Conservation (phyloP, 2,888 invertebrate genomes). For the Heteromurus nitidus region DNA sequence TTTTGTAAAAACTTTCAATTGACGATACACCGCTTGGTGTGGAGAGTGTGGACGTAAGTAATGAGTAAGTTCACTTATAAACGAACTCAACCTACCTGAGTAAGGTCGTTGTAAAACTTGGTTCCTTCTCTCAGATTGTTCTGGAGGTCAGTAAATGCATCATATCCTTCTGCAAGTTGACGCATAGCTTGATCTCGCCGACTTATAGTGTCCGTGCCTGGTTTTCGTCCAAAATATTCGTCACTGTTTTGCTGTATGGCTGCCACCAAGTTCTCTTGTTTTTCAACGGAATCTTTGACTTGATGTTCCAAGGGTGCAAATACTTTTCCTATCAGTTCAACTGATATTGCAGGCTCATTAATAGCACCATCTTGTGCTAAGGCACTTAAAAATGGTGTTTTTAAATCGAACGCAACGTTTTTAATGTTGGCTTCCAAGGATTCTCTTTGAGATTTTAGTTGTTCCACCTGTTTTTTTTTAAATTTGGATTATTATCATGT, state of each 20-base stretch:
- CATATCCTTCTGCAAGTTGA: slow-evolving; percentile 91
- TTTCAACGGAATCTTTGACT: slow-evolving; percentile 84
- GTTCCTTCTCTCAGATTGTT: slow-evolving; percentile 95
- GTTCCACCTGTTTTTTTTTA: slow-evolving; percentile 89
- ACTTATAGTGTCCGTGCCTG: slow-evolving; percentile 80
- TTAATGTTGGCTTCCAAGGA: slow-evolving; percentile 91
- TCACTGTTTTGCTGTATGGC: slow-evolving; percentile 80
- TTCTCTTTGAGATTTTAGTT: slow-evolving; percentile 91
- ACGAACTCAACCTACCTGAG: slow-evolving; percentile 79
- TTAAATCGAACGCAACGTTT: slow-evolving; percentile 87
- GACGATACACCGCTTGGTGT: too few relatives aligned
- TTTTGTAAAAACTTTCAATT: too few relatives aligned
- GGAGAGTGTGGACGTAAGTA: too few relatives aligned
- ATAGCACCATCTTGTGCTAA: slow-evolving; percentile 86
- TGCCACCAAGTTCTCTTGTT: slow-evolving; percentile 83
- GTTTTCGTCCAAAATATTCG: slow-evolving; percentile 74
- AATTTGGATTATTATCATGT: too few relatives aligned
- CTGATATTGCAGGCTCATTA: slow-evolving; percentile 81
- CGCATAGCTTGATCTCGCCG: slow-evolving; percentile 87
- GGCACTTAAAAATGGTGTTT: slow-evolving; percentile 85
- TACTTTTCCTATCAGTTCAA: slow-evolving; percentile 83
- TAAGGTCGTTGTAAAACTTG: slow-evolving; percentile 95
- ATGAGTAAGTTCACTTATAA: not conserved
- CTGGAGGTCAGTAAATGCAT: slow-evolving; percentile 92
- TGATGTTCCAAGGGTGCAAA: slow-evolving; percentile 87